Base-by-base conservation (phyloP, 2,797 vertebrate species). In the Melanotaenia parkinsoni region DNA sequence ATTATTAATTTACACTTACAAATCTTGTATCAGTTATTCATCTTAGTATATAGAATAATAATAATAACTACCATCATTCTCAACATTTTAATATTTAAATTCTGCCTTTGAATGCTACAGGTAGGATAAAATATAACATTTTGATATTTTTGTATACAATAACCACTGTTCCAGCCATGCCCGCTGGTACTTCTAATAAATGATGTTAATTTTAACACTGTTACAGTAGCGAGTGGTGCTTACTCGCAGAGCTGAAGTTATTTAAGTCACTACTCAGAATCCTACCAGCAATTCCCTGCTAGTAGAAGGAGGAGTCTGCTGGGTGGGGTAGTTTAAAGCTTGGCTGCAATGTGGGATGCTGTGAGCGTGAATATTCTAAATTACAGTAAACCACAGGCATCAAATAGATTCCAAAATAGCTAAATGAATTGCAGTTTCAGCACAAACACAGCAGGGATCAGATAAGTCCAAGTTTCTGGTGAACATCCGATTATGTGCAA, bases 361-460 rank as follows among this genome's bases (percentile, higher is more conserved):
- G 88, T 24, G 86, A 88, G 90, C 86, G 91, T 90, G 87, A 92
- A 91, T 84, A 86, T 81, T 77, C 56, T 76, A 74, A 92, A 90
- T 90, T 86, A 85, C 77, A 79, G 75, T 35, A 62, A 86, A 82
- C 88, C 87, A 73, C 88, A 82, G 86, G 89, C 58, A 77, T 61
- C 24, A 0, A 20, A 40, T n/a, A 32, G 53, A 74, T 40, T 89
- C 82, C 85, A 83, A 88, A 88, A 84, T 75, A 86, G 74, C 63
- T 32, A 58, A 81, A 82, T 69, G 65, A 83, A 86, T 3, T 64
- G 77, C 66, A n/a, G 26, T 58, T 71, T 87, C 84, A 85, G 81
- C 86, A 78, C 72, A 70, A 77, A 84, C 45, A 69, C 67, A 47
- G 28, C 32, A 10, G 32, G 62, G 38, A 70, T 70, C 64, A 66